Conservation (phyloP, 92 coral and sea anemone species). For the Palythoa caribaeorum region DNA sequence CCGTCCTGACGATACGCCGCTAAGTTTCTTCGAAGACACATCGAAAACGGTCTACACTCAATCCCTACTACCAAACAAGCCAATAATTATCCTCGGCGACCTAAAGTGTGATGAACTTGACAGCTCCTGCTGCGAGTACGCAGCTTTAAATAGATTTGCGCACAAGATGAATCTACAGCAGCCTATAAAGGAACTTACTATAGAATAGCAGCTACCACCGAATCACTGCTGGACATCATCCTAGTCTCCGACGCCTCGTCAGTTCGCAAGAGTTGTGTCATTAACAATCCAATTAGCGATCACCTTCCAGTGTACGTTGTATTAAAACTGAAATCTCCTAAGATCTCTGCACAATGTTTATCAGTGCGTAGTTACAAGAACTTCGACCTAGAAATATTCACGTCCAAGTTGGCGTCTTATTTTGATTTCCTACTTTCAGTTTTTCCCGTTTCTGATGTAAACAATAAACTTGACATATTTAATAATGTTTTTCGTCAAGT, state of each 20-base stretch:
- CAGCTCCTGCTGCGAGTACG: conserved; percentile 15
- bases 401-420: neutral
- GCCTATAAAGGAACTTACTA: conserved; percentile 9
- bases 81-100: conserved; percentile 38
- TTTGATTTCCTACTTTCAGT: neutral
- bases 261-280: conserved; percentile 59
- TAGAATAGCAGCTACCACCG: conserved; percentile 33
- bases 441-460: neutral
- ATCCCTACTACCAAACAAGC: conserved; percentile 16
- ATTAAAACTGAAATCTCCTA: conserved; percentile 55
- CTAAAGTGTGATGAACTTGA: conserved; percentile 54
- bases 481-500: conserved; percentile 44
- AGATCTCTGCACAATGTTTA: neutral
- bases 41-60: neutral
- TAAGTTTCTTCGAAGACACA: neutral
- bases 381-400: conserved; percentile 31
- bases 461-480: neutral
- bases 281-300: conserved; percentile 64
- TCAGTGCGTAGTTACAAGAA: too few relatives aligned
- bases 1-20: neutral
- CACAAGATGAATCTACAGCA: neutral
- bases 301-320: conserved; percentile 67
- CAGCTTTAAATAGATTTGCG: conserved; percentile 42
- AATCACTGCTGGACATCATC: conserved; percentile 54
- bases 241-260: conserved; percentile 45